Base-by-base conservation (phyloP, 1,140 invertebrate species). In the Antheraea pernyi region DNA sequence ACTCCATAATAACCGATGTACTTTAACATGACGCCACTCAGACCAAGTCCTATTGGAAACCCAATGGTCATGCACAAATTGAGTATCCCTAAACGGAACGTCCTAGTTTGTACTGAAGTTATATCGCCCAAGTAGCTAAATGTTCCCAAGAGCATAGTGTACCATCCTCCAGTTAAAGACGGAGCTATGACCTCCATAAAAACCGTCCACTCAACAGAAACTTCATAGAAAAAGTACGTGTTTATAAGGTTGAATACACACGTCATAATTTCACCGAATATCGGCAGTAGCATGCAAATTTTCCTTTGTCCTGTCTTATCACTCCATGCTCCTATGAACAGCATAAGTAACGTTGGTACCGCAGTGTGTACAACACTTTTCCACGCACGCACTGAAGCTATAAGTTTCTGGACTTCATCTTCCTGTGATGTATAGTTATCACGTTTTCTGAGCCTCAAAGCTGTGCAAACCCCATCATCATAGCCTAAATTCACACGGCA, bases 81-180 rank as follows among this genome's bases (percentile, higher is more conserved):
- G 69, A 97, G 94, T 37, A 98, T 95, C 2, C 96, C 97, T 71
- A 98, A 96, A 64, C 97, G 90, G 11, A 97, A 93, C 0, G 97
- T 98, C 71, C 97, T 94, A 30, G 95, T 96, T 78, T 97, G 95
- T 65, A 95, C 94, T 2, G 95, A 95, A 0, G 97, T 97, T 18
- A 97, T 95, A 81, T 98, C 97, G 2, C 95, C 96, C 53, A 98
- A 95, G 81, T 98, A 98, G 81, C 97, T 97, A 85, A 97, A 98
- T 13, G 96, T 95, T 2, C 96, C 96, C 93, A 98, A 97, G 72
- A 97, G 95, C 94, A 97, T 96, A 36, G 96, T 97, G 77, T 97
- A 96, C 95, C 96, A 97, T 4, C 97, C 97, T 1, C 97, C 96
- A 0, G 96, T 96, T 0, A 98, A 76, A 0, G 95, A 95, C 0